Percentiles rank a stretch among this genome's conserved stretches.
phyloP scores from a whole-genome alignment of 2,797 vertebrate genomes.

The Psittacula echo region DNA sequence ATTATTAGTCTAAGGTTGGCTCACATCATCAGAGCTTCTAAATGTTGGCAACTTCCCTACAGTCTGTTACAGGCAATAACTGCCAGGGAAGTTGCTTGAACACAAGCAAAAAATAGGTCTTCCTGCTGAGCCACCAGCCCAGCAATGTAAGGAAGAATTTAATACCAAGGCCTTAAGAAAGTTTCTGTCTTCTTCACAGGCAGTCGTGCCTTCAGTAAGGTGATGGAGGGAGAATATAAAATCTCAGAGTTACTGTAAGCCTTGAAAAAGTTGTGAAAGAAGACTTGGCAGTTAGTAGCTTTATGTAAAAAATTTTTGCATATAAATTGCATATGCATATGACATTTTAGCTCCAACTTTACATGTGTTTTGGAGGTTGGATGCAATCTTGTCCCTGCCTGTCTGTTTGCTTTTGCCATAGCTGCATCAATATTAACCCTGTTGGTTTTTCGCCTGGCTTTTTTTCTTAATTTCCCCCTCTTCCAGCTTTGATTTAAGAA shows the following conservation, averaged over 20 bases:
- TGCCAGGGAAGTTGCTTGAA: constrained; percentile 83
- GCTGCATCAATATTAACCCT: constrained; percentile 72
- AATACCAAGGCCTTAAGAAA: constrained; percentile 75
- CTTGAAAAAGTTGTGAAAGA: constrained; percentile 65
- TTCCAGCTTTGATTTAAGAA: constrained; percentile 35
- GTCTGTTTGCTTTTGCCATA: constrained; percentile 72
- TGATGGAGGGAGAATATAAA: constrained; percentile 70
- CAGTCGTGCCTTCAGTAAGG: constrained; percentile 74
- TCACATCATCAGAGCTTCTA: constrained; percentile 80
- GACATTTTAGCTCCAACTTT: constrained; percentile 80
- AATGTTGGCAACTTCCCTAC: constrained; percentile 81
- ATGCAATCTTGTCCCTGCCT: constrained; percentile 72
- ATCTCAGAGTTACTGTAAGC: constrained; percentile 62
- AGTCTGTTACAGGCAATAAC: constrained; percentile 82
- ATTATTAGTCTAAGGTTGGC: constrained; percentile 86
- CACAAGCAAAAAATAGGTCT: constrained; percentile 81
- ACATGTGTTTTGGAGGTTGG: constrained; percentile 78
- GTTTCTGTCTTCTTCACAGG: constrained; percentile 70
- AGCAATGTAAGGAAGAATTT: constrained; percentile 60
- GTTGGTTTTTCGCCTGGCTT: constrained; percentile 60
- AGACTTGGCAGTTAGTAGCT: constrained; percentile 74
- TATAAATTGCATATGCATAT: constrained; percentile 80
- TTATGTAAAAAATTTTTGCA: constrained; percentile 77
- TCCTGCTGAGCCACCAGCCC: constrained; percentile 78
- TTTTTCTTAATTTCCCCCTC: constrained; percentile 38